Evolutionary conservation across 1,140 invertebrate species (phyloP).

Genomic region (Pinna nobilis): DNA sequence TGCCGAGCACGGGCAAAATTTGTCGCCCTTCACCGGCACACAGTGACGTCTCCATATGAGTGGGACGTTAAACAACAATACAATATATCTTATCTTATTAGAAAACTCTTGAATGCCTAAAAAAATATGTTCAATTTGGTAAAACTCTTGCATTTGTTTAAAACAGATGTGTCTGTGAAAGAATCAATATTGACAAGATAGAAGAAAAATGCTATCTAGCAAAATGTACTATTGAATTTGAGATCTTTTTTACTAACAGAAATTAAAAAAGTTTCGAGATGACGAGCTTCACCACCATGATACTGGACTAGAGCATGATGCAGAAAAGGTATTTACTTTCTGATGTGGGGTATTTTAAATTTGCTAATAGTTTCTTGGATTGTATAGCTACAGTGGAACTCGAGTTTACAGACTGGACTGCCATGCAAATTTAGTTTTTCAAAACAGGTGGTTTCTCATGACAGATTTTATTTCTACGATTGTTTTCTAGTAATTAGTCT

Average conservation of each 20-base stretch:
- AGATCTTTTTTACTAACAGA: conserved; percentile 59
- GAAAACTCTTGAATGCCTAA: too few species aligned
- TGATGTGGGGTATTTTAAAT: too few species aligned
- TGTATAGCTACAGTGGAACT: background rate
- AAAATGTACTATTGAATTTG: background rate
- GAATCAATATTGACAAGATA: too few species aligned
- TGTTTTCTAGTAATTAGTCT: too few species aligned
- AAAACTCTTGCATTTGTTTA: too few species aligned
- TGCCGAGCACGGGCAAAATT: too few species aligned
- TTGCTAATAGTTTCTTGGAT: background rate
- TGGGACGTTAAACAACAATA: too few species aligned
- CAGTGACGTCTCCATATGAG: too few species aligned
- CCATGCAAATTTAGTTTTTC: background rate
- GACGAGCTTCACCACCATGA: conserved; percentile 99
- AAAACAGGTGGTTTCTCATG: background rate
- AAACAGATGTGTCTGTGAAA: background rate
- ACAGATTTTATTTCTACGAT: background rate
- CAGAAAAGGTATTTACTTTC: conserved; percentile 78
- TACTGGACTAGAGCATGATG: conserved; percentile 93
- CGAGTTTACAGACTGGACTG: too few species aligned
- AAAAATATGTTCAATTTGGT: too few species aligned
- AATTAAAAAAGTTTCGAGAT: conserved; percentile 94
- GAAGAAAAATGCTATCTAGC: background rate
- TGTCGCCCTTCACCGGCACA: too few species aligned
- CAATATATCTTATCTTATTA: too few species aligned